Conservation (phyloP, 2,888 invertebrate genomes). For the Blastobasis adustella region DNA sequence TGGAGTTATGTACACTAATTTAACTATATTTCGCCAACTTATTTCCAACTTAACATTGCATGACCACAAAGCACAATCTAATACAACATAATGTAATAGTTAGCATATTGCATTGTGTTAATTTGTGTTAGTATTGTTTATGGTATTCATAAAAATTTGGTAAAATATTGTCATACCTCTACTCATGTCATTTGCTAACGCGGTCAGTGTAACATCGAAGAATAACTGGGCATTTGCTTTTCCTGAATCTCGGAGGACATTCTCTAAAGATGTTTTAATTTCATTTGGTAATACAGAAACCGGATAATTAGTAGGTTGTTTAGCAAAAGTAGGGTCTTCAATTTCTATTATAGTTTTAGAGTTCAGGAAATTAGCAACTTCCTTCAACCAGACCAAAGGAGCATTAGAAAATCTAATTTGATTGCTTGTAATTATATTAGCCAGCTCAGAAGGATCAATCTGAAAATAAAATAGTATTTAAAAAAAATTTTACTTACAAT, state of each 20-base stretch:
- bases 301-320: constrained; percentile 74
- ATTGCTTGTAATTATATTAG: constrained; percentile 64
- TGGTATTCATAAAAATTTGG: background rate
- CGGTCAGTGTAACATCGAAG: constrained; percentile 80
- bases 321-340: constrained; percentile 76
- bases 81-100: no score
- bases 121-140: no score
- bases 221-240: constrained; percentile 78
- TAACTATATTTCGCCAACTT: no score
- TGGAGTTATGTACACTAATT: no score
- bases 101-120: no score
- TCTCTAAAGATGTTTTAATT: constrained; percentile 55
- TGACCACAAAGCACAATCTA: no score
- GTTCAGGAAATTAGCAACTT: constrained; percentile 78
- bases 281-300: constrained; percentile 64
- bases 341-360: constrained; percentile 77
- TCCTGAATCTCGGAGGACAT: constrained; percentile 75
- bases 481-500: no score
- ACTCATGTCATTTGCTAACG: constrained; percentile 82
- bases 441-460: constrained; percentile 77
- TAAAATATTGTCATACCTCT: constrained; percentile 62
- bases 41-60: no score
- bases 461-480: constrained; percentile 34
- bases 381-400: constrained; percentile 81
- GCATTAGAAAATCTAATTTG: constrained; percentile 80